Base-by-base conservation (phyloP, 1,140 invertebrate species). In the Venustaconcha ellipsiformis region DNA sequence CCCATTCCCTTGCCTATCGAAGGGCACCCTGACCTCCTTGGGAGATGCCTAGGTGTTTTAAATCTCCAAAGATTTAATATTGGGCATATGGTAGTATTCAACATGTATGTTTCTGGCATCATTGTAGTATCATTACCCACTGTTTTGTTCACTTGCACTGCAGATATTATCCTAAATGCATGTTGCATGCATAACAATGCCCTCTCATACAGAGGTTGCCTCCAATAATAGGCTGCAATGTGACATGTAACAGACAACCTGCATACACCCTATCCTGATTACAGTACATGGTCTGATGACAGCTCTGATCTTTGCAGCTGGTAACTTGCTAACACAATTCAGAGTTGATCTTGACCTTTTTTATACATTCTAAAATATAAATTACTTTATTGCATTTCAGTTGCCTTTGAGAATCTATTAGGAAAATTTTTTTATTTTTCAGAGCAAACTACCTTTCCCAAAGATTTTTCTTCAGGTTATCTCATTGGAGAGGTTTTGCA, bases 401-500 rank as follows among this genome's bases (percentile, higher is more conserved):
- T 14, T 65, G 14, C 55, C 37, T 30, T 30, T 5, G 8, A 14
- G 15, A 20, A 59, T 70, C 55, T 58, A 23, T 55, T 37, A 64
- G 57, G 66, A 71, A 63, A 65, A 69, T 74, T 70, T 67, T 70
- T 71, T 80, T 76, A 67, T 67, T 75, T 85, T 88, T 67, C 78
- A 90, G 89, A 86, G 72, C 78, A 81, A 78, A 76, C 81, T 17
- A 83, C 77, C 67, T 89, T 90, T 85, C 83, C 86, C 18, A 79
- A 73, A 67, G 87, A 88, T 57, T 91, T 90, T 87, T 70, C 88
- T 30, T 89, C 86, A 67, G 90, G 90, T 58, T 91, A 83, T 82
- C 75, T 91, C 30, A 80, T 91, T 74, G 89, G 90, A 62, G 89
- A 91, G 79, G 85, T 90, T n/a, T 67, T 91, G 12, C 58, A 87